A percentile compares a stretch with the other conserved stretches of the same genome.
Conservation (phyloP, 2,888 invertebrate genomes). For the Erpobdella octoculata region DNA sequence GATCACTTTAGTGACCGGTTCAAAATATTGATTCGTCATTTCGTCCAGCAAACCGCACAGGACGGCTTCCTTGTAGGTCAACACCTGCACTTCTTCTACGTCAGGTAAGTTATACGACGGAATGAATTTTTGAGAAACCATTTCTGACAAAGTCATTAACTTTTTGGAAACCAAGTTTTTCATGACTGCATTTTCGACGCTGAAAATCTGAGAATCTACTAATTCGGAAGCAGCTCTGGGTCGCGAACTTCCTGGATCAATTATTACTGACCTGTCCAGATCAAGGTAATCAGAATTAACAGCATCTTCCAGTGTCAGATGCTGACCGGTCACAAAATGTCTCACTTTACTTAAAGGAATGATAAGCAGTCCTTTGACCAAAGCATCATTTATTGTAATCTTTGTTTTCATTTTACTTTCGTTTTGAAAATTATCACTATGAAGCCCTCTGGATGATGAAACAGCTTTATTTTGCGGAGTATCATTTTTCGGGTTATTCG, state of each 20-base stretch:
- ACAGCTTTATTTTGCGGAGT: neutral
- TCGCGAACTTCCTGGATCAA: conserved; percentile 62
- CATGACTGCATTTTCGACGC: conserved; percentile 73
- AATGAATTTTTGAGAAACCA: conserved; percentile 56
- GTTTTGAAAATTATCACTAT: conserved; percentile 18
- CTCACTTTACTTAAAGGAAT: conserved; percentile 37
- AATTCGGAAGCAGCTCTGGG: conserved; percentile 79
- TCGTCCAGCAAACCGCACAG: conserved; percentile 68
- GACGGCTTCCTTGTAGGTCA: conserved; percentile 60
- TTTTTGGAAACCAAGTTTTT: conserved; percentile 59
- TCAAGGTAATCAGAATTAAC: conserved; percentile 38
- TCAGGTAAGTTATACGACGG: conserved; percentile 62
- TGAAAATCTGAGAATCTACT: conserved; percentile 78
- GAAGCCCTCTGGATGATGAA: conserved; percentile 30
- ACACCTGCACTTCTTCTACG: conserved; percentile 28
- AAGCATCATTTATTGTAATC: conserved; percentile 39
- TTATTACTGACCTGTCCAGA: conserved; percentile 38
- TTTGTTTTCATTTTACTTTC: neutral
- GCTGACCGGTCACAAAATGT: conserved; percentile 37
- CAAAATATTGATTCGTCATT: conserved; percentile 54
- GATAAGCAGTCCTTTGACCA: conserved; percentile 36
- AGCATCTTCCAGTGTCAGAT: conserved; percentile 76
- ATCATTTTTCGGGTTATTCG: no score
- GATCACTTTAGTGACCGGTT: conserved; percentile 65
- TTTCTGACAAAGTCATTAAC: conserved; percentile 69